A percentile compares a stretch with the other conserved stretches of the same genome.
Conservation (phyloP, 92 coral and sea anemone species). For the Palythoa heliodiscus region DNA sequence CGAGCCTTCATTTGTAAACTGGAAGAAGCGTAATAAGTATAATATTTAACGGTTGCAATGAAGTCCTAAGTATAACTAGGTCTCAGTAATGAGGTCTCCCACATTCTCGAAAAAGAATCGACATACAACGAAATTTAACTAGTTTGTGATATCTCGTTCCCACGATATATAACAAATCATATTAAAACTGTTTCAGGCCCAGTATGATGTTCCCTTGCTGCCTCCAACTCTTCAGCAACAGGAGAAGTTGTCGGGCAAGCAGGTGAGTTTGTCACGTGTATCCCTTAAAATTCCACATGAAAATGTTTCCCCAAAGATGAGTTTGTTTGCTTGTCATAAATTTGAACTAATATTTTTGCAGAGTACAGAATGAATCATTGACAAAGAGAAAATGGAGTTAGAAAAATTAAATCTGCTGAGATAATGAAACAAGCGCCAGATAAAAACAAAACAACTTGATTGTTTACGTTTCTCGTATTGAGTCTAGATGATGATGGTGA, state of each 20-base stretch:
- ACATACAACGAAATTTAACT: neutral
- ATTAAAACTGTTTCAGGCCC: slow-evolving; percentile 59
- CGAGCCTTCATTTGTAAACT: too few relatives aligned
- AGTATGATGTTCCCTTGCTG: slow-evolving; percentile 87
- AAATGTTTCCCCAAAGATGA: neutral
- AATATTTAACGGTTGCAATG: too few relatives aligned
- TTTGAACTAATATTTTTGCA: neutral
- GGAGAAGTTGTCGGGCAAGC: slow-evolving; percentile 89
- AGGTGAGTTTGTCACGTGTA: slow-evolving; percentile 56
- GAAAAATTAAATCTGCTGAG: neutral
- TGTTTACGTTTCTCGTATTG: neutral
- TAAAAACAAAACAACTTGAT: neutral
- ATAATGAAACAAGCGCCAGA: neutral
- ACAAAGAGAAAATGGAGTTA: neutral
- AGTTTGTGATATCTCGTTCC: neutral
- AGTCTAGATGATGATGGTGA: neutral
- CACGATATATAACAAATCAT: neutral
- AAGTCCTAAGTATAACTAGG: too few relatives aligned
- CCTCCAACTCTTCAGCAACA: slow-evolving; percentile 96
- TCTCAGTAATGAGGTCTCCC: too few relatives aligned
- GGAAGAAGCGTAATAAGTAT: too few relatives aligned
- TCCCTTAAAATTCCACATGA: neutral
- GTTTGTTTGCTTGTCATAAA: neutral
- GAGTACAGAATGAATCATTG: neutral
- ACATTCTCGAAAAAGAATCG: too few relatives aligned